These are phyloP conservation scores for Micromys minutus DNA, from an alignment of 2,113 vertebrate species.

Conservation along the genomic window DNA sequence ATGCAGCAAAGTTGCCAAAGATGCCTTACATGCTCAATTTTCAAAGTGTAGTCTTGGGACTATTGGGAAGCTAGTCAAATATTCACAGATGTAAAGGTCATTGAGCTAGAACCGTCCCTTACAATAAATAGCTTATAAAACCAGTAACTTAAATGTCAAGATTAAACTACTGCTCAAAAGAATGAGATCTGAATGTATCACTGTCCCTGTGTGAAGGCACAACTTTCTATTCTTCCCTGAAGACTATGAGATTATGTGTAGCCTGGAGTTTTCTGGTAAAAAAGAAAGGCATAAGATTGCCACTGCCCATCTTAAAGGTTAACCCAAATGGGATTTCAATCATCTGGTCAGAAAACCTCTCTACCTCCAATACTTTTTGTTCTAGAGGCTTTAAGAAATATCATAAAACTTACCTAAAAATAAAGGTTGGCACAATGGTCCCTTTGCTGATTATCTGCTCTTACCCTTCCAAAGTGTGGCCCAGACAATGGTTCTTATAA, in stretches of 20 bases:
- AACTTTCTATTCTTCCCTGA: background rate
- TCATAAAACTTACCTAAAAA: background rate
- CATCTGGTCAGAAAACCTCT: background rate
- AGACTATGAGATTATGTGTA: background rate
- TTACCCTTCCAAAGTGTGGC: background rate
- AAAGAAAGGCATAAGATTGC: background rate
- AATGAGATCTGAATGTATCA: background rate
- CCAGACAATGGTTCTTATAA: background rate
- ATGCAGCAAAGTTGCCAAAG: slow-evolving; percentile 21
- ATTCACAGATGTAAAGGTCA: background rate
- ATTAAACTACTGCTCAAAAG: background rate
- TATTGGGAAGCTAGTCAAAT: background rate
- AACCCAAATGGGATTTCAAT: background rate
- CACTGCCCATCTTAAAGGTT: background rate
- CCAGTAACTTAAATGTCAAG: background rate
- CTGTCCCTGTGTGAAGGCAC: background rate
- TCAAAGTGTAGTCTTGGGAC: background rate
- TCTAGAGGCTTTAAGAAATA: background rate
- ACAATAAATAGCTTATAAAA: background rate
- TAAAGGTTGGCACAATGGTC: background rate
- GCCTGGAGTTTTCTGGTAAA: background rate
- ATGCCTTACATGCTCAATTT: background rate
- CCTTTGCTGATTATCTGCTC: background rate
- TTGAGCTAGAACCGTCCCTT: background rate
- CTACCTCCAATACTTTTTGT: background rate